Conservation (phyloP, 2,797 vertebrate genomes). For the Alfaro cultratus region DNA sequence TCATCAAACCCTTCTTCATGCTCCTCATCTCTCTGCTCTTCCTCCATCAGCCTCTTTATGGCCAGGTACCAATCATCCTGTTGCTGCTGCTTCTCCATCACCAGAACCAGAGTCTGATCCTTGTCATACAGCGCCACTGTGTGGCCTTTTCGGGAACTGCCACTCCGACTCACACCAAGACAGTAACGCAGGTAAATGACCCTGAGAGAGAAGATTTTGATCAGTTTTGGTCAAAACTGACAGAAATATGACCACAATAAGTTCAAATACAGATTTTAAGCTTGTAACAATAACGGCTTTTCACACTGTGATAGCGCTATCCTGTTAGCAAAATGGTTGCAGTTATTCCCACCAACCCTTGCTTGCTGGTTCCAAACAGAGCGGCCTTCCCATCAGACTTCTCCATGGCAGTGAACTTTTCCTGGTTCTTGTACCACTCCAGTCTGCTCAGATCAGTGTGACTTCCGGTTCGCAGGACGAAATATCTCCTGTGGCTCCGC, state of each 20-base stretch:
- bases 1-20: constrained; percentile 48
- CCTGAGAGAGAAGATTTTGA: constrained; percentile 22
- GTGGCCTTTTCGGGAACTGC: constrained; percentile 60
- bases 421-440: constrained; percentile 71
- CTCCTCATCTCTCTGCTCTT: constrained; percentile 62
- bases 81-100: constrained; percentile 54
- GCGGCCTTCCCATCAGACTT: constrained; percentile 47
- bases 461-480: constrained; percentile 68
- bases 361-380: constrained; percentile 47
- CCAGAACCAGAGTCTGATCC: constrained; percentile 62
- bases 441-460: constrained; percentile 67
- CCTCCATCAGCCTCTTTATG: constrained; percentile 66
- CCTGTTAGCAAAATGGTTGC: background rate
- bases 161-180: constrained; percentile 58
- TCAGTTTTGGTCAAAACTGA: background rate
- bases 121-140: constrained; percentile 63
- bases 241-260: background rate
- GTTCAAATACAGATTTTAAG: background rate
- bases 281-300: background rate
- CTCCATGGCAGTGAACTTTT: constrained; percentile 54
- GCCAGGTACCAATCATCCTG: constrained; percentile 69
- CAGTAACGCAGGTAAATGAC: constrained; percentile 71
- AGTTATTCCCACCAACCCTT: constrained; percentile 52
- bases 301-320: background rate
- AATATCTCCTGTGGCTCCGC: constrained; percentile 54